A percentile compares a stretch with the other conserved stretches of the same genome.
phyloP scores from a whole-genome alignment of 2,888 invertebrate genomes.

The Alviniconcha strummeri region DNA sequence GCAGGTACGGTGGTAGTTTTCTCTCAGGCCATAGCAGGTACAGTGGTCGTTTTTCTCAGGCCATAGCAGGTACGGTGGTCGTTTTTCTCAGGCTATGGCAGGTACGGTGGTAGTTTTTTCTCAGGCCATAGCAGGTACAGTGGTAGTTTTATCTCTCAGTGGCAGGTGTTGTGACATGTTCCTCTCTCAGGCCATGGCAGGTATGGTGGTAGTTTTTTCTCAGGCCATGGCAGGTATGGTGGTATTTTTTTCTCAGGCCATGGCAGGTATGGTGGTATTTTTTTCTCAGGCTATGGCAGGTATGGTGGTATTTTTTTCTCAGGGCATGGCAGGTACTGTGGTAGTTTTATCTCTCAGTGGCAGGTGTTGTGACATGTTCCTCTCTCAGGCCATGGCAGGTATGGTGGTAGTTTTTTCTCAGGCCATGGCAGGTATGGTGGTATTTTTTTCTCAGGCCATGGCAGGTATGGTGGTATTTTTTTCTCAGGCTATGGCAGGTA shows the following conservation, averaged over 20 bases:
- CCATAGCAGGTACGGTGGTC: slow-evolving; percentile 75
- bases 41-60: slow-evolving; percentile 73
- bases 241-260: slow-evolving; percentile 76
- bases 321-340: too few relatives aligned
- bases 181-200: slow-evolving; percentile 43
- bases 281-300: slow-evolving; percentile 76
- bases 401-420: slow-evolving; percentile 74
- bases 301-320: neutral
- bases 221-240: slow-evolving; percentile 75
- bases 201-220: slow-evolving; percentile 74
- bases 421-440: slow-evolving; percentile 75
- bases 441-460: slow-evolving; percentile 76
- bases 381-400: slow-evolving; percentile 76
- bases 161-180: too few relatives aligned
- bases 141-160: neutral
- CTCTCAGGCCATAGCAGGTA: slow-evolving; percentile 75
- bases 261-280: slow-evolving; percentile 75
- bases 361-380: slow-evolving; percentile 71
- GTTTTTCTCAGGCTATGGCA: slow-evolving; percentile 76
- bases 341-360: too few relatives aligned
- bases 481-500: slow-evolving; percentile 71
- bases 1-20: slow-evolving; percentile 74
- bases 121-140: slow-evolving; percentile 75
- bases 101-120: slow-evolving; percentile 76
- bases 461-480: slow-evolving; percentile 61